phyloP scores from a whole-genome alignment of 2,797 vertebrate species.

The Gobio occitaniae region DNA sequence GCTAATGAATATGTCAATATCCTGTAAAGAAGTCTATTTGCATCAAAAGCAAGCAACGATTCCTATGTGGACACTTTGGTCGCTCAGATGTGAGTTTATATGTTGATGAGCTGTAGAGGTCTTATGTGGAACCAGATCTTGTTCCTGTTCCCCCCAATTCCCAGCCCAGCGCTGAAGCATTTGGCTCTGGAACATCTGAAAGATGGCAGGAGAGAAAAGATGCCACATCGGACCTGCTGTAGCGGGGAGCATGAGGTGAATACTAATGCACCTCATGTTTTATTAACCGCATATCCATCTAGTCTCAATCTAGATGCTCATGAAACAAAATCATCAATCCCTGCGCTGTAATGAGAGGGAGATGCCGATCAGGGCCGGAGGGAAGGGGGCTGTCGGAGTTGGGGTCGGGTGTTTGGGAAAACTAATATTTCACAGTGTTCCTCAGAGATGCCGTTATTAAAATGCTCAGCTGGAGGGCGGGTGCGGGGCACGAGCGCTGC shows the following conservation, averaged over 20 bases:
- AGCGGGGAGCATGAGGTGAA: slow-evolving; percentile 62
- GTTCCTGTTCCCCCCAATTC: slow-evolving; percentile 59
- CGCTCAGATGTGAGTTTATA: slow-evolving; percentile 13
- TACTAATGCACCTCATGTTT: slow-evolving; percentile 83
- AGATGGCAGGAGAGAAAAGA: slow-evolving; percentile 70
- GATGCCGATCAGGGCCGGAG: slow-evolving; percentile 44
- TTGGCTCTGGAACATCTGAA: slow-evolving; percentile 61
- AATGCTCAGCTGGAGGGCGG: slow-evolving; percentile 66
- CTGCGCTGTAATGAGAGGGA: slow-evolving; percentile 71
- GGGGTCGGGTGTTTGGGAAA: slow-evolving; percentile 37
- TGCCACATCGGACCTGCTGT: slow-evolving; percentile 15
- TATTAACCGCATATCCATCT: slow-evolving; percentile 77
- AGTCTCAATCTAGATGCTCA: slow-evolving; percentile 70
- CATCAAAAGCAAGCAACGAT: slow-evolving; percentile 41
- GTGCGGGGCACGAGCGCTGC: slow-evolving; percentile 51
- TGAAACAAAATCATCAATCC: slow-evolving; percentile 80
- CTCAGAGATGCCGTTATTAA: slow-evolving; percentile 65
- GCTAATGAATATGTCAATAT: slow-evolving; percentile 48
- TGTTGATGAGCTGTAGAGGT: slow-evolving; percentile 31
- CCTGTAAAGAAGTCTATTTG: slow-evolving; percentile 40
- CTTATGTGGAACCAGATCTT: slow-evolving; percentile 54
- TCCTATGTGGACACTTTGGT: slow-evolving; percentile 33
- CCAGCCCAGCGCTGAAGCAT: slow-evolving; percentile 59
- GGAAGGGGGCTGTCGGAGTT: slow-evolving; percentile 58
- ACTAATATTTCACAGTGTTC: slow-evolving; percentile 71